Conservation (phyloP, 2,888 invertebrate genomes). For the Melanchra persicariae region DNA sequence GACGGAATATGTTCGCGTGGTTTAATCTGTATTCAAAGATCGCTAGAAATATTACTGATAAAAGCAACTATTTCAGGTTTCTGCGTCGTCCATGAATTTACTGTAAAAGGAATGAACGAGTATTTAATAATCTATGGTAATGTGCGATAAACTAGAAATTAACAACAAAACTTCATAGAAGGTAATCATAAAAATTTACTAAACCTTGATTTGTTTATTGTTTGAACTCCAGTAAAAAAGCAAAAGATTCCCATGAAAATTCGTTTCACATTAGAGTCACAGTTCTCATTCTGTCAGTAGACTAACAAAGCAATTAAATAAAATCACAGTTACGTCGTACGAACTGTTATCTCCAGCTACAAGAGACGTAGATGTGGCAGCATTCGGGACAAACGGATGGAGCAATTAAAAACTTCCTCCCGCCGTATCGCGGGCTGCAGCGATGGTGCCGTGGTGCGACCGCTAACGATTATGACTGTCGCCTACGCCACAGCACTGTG, state of each 20-base stretch:
- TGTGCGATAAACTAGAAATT: no score
- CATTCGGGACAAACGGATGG: constrained; percentile 64
- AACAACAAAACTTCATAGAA: no score
- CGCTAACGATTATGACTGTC: constrained; percentile 71
- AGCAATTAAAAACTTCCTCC: constrained; percentile 76
- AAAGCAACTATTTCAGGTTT: neutral
- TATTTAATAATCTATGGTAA: no score
- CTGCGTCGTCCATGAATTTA: no score
- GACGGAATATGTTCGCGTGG: constrained; percentile 36
- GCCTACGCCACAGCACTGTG: constrained; percentile 23
- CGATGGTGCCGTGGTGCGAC: no score
- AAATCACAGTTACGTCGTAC: constrained; percentile 8
- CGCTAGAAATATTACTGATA: constrained; percentile 11
- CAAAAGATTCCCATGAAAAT: no score
- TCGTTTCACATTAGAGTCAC: no score
- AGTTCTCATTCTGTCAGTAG: neutral
- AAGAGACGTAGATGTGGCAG: constrained; percentile 44
- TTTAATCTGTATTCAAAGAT: constrained; percentile 19
- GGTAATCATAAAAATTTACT: no score
- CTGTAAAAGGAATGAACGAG: no score
- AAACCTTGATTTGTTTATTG: no score
- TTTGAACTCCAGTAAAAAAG: no score
- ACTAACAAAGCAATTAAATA: constrained; percentile 34
- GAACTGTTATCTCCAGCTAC: constrained; percentile 29
- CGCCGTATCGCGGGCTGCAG: constrained; percentile 63